A percentile compares a stretch with the other conserved stretches of the same genome.
phyloP scores from a whole-genome alignment of 1,140 invertebrate genomes.

The Streblospio benedicti region DNA sequence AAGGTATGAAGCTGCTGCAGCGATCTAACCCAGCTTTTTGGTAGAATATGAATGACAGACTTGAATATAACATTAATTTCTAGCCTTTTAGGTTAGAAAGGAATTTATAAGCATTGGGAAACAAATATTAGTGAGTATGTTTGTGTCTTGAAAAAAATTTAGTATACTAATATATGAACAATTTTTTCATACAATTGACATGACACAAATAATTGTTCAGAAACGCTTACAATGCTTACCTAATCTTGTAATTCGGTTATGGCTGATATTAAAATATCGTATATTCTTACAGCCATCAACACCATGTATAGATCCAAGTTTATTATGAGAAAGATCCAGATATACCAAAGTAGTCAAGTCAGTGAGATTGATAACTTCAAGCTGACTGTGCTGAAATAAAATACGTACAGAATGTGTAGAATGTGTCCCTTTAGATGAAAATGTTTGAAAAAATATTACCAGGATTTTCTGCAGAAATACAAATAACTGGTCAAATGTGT shows the following conservation, averaged over 20 bases:
- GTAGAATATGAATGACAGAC: too few relatives aligned
- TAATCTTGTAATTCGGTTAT: slow-evolving; percentile 36
- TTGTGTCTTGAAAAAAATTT: too few relatives aligned
- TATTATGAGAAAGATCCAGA: slow-evolving; percentile 35
- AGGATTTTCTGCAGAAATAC: neutral
- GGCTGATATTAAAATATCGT: slow-evolving; percentile 33
- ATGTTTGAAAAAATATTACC: neutral
- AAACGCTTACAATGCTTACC: slow-evolving; percentile 21
- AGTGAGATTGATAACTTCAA: slow-evolving; percentile 34
- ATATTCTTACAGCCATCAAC: slow-evolving; percentile 35
- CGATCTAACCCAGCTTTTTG: slow-evolving; percentile 31
- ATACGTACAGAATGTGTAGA: neutral
- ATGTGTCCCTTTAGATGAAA: neutral
- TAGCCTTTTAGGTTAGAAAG: too few relatives aligned
- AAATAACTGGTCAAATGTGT: neutral
- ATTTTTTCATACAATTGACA: neutral
- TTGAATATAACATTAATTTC: too few relatives aligned
- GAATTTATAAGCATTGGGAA: too few relatives aligned
- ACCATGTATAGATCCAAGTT: slow-evolving; percentile 35
- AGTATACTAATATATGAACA: slow-evolving; percentile 7
- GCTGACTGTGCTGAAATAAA: neutral
- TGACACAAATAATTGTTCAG: neutral
- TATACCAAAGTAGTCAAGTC: slow-evolving; percentile 29
- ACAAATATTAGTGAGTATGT: too few relatives aligned
- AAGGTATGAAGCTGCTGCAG: slow-evolving; percentile 34